phyloP scores from a whole-genome alignment of 1,140 invertebrate species.

The Tyrophagus putrescentiae region DNA sequence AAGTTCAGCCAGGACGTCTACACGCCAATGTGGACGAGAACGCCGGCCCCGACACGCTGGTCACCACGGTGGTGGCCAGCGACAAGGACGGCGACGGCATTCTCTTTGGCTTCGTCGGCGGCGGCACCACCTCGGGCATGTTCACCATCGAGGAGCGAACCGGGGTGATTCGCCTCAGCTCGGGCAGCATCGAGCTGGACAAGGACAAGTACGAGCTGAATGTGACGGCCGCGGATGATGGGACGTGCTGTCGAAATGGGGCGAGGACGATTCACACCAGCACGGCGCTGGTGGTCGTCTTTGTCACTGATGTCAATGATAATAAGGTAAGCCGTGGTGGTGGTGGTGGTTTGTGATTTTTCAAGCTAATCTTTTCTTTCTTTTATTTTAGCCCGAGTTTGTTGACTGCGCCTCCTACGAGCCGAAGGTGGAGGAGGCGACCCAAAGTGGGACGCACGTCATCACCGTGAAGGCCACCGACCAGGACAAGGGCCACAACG shows the following conservation, averaged over 20 bases:
- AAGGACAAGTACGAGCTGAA: slow-evolving; percentile 72
- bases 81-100: slow-evolving; percentile 92
- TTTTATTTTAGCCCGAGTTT: slow-evolving; percentile 76
- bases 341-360: too few relatives aligned
- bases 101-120: slow-evolving; percentile 78
- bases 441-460: slow-evolving; percentile 75
- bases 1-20: slow-evolving; percentile 92
- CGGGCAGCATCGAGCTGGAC: slow-evolving; percentile 64
- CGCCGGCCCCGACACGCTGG: slow-evolving; percentile 77
- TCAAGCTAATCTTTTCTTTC: too few relatives aligned
- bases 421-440: slow-evolving; percentile 72
- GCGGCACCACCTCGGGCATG: slow-evolving; percentile 69
- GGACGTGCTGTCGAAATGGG: slow-evolving; percentile 74
- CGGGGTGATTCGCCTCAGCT: slow-evolving; percentile 74
- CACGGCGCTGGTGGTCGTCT: slow-evolving; percentile 86
- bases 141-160: slow-evolving; percentile 91
- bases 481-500: slow-evolving; percentile 72
- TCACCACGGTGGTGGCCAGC: slow-evolving; percentile 82
- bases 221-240: slow-evolving; percentile 83
- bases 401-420: slow-evolving; percentile 78
- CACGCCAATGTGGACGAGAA: slow-evolving; percentile 92
- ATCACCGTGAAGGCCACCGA: slow-evolving; percentile 60
- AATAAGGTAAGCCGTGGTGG: too few relatives aligned
- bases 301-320: slow-evolving; percentile 89
- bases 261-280: slow-evolving; percentile 70